Percentiles rank a stretch among this genome's conserved stretches.
Conservation (phyloP, 92 coral and sea anemone species). For the Scolanthus callimorphus region DNA sequence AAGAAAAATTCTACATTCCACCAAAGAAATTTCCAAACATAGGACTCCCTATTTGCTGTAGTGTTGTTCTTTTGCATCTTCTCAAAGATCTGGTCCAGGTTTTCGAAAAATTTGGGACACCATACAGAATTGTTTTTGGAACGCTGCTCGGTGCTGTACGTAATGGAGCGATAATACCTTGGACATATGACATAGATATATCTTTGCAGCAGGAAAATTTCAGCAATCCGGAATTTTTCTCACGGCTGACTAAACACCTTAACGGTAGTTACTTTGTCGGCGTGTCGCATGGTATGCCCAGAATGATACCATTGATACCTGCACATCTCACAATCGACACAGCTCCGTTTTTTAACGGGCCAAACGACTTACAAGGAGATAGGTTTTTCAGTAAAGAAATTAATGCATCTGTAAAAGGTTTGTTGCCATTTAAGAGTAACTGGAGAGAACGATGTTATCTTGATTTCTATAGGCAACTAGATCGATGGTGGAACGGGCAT, state of each 20-base stretch:
- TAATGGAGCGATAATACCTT: conserved; percentile 63
- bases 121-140: conserved; percentile 52
- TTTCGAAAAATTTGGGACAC: conserved; percentile 26
- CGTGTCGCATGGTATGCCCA: conserved; percentile 24
- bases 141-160: conserved; percentile 64
- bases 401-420: conserved; percentile 11
- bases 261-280: conserved; percentile 30
- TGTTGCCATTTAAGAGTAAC: conserved; percentile 4
- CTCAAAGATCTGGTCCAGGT: conserved; percentile 43
- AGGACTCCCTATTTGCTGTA: conserved; percentile 62
- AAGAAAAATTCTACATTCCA: conserved; percentile 41
- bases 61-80: conserved; percentile 41
- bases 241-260: conserved; percentile 14
- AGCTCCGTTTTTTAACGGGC: conserved; percentile 38
- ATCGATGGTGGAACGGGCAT: conserved; percentile 55
- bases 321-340: conserved; percentile 45
- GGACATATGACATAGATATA: conserved; percentile 60
- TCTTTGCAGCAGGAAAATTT: conserved; percentile 13
- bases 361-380: too few species aligned
- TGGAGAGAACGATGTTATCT: conserved; percentile 53
- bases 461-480: conserved; percentile 39
- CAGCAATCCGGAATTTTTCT: conserved; percentile 7
- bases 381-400: conserved; percentile 59
- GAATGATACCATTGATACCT: conserved; percentile 43
- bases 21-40: conserved; percentile 40